Percentiles rank a stretch among this genome's conserved stretches.
These are phyloP conservation scores for Eulithis testata DNA, from an alignment of 2,888 invertebrate species.

Conservation along the genomic window DNA sequence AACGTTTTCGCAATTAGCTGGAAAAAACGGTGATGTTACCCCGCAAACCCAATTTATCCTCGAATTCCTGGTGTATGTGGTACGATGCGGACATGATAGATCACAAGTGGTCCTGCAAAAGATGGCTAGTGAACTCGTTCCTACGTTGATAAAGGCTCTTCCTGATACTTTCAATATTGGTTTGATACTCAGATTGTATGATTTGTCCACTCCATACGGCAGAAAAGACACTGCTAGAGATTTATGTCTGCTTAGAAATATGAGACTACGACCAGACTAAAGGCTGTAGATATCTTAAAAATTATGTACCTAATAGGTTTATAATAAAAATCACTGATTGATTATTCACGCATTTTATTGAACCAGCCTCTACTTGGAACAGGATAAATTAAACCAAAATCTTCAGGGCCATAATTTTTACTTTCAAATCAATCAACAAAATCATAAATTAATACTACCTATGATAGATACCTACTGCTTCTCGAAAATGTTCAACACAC, in stretches of 20 bases:
- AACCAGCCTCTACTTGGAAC: conserved; percentile 4
- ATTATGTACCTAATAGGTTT: conserved; percentile 15
- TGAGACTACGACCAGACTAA: conserved; percentile 86
- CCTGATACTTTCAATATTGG: conserved; percentile 91
- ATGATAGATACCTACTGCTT: conserved; percentile 20
- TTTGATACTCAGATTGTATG: conserved; percentile 91
- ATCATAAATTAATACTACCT: conserved; percentile 60
- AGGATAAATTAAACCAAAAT: conserved; percentile 43
- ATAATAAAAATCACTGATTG: conserved; percentile 26
- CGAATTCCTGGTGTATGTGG: conserved; percentile 89
- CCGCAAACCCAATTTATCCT: conserved; percentile 93
- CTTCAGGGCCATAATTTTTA: conserved; percentile 56
- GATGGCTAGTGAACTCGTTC: conserved; percentile 90
- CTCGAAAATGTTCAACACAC: conserved; percentile 32
- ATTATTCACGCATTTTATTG: conserved; percentile 26
- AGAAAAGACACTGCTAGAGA: conserved; percentile 94
- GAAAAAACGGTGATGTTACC: conserved; percentile 90
- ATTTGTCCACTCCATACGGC: conserved; percentile 89
- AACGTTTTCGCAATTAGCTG: conserved; percentile 88
- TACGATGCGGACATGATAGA: conserved; percentile 90
- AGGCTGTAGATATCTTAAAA: conserved; percentile 2
- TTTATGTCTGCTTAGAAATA: conserved; percentile 93
- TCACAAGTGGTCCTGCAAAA: conserved; percentile 89
- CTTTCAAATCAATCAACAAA: conserved; percentile 68
- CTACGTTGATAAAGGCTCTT: conserved; percentile 91